Evolutionary conservation across 1,140 invertebrate species (phyloP), one percentile per base, ranked within the genome.

Genomic region (Scaptomyza graminum): DNA sequence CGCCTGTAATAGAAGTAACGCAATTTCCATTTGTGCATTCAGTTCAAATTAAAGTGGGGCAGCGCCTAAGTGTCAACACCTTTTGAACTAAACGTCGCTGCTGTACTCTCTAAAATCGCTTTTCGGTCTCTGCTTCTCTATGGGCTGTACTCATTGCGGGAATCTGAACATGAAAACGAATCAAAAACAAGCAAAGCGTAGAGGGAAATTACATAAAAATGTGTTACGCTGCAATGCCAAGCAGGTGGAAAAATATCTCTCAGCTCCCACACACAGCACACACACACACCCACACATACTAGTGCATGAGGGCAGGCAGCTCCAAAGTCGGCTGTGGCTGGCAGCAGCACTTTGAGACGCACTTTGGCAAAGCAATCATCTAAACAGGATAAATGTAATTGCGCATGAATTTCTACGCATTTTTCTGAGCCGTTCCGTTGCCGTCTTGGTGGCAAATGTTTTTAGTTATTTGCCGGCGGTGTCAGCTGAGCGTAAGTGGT

Each of bases 311-410:
- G 59, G 56, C 50, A 22, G 28, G 41, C 5, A 41, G 52, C 28
- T 44, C 60, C 55, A 46, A 46, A 46, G 64, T 43, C 31, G 76
- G 69, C 62, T 81, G 73, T 74, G 65, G 57, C 65, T 76, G 73
- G 54, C 74, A 75, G 70, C 82, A 79, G 70, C 82, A 79, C 83
- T 82, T 88, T 77, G 75, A 88, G 82, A 87, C 82, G 78, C 83
- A 88, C 82, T 88, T 88, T 88, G 79, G 57, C 68, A 83, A 83
- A 90, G 83, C 89, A 90, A 91, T 91, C 80, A 90, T 79, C 78
- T 88, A 91, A 91, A 91, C 90, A 91, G 90, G 90, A 91, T 91
- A 91, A 91, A 91, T 89, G 90, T 91, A 91, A 91, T 91, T 91
- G 90, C 90, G 90, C 90, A 91, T 91, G 90, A 91, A 91, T 90